Evolutionary conservation across 2,797 vertebrate genomes (phyloP).

Genomic region (Pipistrellus nathusii): DNA sequence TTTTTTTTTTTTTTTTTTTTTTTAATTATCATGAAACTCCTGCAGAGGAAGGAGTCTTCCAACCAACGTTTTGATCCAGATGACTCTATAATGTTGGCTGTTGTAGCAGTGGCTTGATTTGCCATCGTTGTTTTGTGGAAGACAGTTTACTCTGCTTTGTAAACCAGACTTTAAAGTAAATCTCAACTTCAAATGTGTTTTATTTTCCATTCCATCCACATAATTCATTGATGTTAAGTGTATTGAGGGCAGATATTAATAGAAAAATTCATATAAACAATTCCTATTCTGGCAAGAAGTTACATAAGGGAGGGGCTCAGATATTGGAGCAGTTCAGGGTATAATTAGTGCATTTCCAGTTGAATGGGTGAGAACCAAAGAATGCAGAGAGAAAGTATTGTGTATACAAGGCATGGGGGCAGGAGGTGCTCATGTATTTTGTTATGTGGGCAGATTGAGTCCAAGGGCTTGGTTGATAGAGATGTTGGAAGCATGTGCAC

Average conservation of each 20-base stretch:
- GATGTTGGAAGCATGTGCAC: background rate
- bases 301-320: background rate
- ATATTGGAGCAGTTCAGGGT: background rate
- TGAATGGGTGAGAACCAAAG: background rate
- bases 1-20: background rate
- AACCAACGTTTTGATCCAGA: background rate
- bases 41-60: background rate
- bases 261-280: background rate
- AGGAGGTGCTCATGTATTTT: background rate
- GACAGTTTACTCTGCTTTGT: background rate
- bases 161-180: background rate
- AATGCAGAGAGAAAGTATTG: background rate
- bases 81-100: background rate
- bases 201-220: background rate
- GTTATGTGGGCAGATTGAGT: background rate
- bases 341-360: background rate
- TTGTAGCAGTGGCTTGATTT: background rate
- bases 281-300: background rate
- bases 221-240: background rate
- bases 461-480: background rate
- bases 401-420: accelerated
- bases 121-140: background rate
- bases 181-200: background rate
- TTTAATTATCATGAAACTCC: background rate
- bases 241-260: background rate